Conservation (phyloP, 2,113 vertebrate genomes). For the Strix uralensis region DNA sequence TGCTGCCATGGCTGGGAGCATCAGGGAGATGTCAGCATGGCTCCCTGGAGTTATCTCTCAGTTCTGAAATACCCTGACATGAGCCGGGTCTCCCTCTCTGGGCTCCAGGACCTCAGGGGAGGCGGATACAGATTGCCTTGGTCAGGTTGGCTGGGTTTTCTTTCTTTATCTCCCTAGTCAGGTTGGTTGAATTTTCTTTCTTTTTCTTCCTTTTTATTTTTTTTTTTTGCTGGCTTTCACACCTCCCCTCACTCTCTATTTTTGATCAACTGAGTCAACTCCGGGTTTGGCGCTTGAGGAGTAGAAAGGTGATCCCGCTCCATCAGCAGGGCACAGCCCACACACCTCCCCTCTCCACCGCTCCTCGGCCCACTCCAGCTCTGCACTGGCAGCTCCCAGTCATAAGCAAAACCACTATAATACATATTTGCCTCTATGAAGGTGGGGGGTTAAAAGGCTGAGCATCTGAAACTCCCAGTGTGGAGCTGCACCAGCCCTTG, state of each 20-base stretch:
- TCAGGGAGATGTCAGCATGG: neutral
- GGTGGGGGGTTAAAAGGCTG: neutral
- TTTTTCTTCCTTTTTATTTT: neutral
- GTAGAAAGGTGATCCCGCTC: neutral
- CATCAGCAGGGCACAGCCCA: neutral
- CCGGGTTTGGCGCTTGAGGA: neutral
- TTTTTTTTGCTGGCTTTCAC: neutral
- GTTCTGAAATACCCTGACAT: neutral
- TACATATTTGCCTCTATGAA: neutral
- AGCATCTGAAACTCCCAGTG: neutral
- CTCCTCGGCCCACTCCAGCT: rapidly evolving
- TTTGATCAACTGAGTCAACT: conserved; percentile 55
- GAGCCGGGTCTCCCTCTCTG: rapidly evolving
- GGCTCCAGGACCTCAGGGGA: neutral
- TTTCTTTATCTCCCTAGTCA: conserved; percentile 2
- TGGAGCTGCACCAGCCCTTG: neutral
- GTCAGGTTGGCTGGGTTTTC: neutral
- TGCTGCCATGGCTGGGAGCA: neutral
- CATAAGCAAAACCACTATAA: neutral
- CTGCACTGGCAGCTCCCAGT: neutral
- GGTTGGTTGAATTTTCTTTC: neutral
- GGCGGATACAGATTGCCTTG: neutral
- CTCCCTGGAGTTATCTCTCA: neutral
- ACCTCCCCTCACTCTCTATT: conserved; percentile 64
- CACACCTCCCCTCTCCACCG: neutral